A percentile compares a stretch with the other conserved stretches of the same genome.
phyloP scores from a whole-genome alignment of 2,113 vertebrate species.

The human (Homo sapiens) region GRCh38 chr12:1819001-1819500 shows the following conservation, averaged over 20 bases:
- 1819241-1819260: not conserved
- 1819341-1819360: not conserved
- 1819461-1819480: not conserved
- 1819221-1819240: not conserved
- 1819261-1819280: not conserved
- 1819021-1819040: not conserved
- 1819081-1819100: not conserved
- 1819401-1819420: not conserved
- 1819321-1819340: not conserved
- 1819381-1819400: not conserved
- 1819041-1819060: not conserved
- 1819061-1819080: not conserved
- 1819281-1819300: no score
- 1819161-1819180: fast-evolving
- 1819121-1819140: not conserved
- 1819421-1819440: not conserved
- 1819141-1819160: not conserved
- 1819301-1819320: not conserved
- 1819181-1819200: not conserved
- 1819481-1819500: not conserved
- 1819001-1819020: no score
- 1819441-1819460: not conserved
- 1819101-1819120: not conserved
- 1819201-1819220: not conserved
- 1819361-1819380: not conserved